phyloP scores from a whole-genome alignment of 2,797 vertebrate species.

The Oreochromis grahami region DNA sequence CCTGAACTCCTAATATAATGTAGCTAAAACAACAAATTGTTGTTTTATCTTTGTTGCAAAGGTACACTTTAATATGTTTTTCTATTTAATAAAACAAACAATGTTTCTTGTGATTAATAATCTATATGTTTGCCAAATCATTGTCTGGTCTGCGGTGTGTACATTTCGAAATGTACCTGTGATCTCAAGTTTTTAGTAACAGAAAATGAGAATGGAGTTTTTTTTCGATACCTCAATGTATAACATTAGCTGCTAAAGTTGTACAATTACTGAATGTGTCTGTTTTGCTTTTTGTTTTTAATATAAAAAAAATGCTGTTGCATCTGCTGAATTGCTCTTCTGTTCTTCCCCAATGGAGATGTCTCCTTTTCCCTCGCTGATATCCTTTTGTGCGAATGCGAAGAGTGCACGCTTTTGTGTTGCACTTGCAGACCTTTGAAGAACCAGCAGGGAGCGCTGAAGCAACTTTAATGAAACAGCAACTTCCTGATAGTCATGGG shows the following conservation, averaged over 20 bases:
- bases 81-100: not conserved
- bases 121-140: slow-evolving; percentile 28
- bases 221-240: slow-evolving; percentile 59
- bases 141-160: slow-evolving; percentile 21
- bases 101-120: slow-evolving; percentile 39
- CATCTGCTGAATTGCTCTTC: not conserved
- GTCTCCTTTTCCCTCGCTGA: not conserved
- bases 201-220: slow-evolving; percentile 1
- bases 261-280: slow-evolving; percentile 45
- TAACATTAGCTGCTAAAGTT: slow-evolving; percentile 49
- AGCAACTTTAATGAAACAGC: not conserved
- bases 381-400: not conserved
- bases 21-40: not conserved
- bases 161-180: slow-evolving; percentile 33
- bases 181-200: slow-evolving; percentile 25
- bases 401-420: not conserved
- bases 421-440: not conserved
- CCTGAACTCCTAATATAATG: not conserved
- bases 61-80: slow-evolving; percentile 6
- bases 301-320: slow-evolving; percentile 40
- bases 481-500: not conserved
- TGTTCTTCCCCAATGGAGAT: not conserved
- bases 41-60: not conserved
- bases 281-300: slow-evolving; percentile 12
- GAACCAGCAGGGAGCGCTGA: slow-evolving; percentile 47